A percentile compares a stretch with the other conserved stretches of the same genome.
These are phyloP conservation scores for Otocyon megalotis DNA, from an alignment of 2,113 vertebrate genomes.

Conservation along the genomic window DNA sequence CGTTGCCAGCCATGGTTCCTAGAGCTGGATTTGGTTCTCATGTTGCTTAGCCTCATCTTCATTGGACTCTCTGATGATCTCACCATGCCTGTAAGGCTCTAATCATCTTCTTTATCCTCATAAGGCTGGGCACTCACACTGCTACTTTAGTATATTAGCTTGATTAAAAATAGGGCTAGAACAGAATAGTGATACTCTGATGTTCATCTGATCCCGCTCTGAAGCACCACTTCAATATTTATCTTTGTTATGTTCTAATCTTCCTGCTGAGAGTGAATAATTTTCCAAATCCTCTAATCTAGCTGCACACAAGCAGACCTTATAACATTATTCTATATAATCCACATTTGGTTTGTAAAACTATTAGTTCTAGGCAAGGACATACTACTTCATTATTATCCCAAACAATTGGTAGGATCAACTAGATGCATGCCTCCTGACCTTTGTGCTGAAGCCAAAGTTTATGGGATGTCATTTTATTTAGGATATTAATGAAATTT, in stretches of 20 bases:
- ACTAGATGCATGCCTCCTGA: not conserved
- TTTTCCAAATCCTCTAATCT: not conserved
- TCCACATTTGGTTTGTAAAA: conserved; percentile 14
- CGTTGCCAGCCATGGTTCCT: not conserved
- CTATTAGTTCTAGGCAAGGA: not conserved
- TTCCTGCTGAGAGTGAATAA: not conserved
- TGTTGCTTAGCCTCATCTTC: not conserved
- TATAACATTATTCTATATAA: not conserved
- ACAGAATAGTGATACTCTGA: not conserved
- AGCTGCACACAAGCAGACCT: not conserved
- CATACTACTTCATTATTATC: not conserved
- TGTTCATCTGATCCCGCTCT: not conserved
- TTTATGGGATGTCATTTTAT: not conserved
- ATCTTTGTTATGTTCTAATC: not conserved
- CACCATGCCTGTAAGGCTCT: not conserved
- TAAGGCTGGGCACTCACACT: not conserved
- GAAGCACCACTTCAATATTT: conserved; percentile 31
- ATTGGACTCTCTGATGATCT: not conserved
- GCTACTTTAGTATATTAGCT: conserved; percentile 52
- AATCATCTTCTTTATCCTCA: not conserved
- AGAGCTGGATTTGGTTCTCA: not conserved
- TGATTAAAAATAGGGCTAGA: conserved; percentile 18
- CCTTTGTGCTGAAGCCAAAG: not conserved
- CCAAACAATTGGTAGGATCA: not conserved
- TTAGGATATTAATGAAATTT: not conserved